These are phyloP conservation scores for Epirrhoe alternata DNA, from an alignment of 2,888 invertebrate genomes.

Conservation along the genomic window DNA sequence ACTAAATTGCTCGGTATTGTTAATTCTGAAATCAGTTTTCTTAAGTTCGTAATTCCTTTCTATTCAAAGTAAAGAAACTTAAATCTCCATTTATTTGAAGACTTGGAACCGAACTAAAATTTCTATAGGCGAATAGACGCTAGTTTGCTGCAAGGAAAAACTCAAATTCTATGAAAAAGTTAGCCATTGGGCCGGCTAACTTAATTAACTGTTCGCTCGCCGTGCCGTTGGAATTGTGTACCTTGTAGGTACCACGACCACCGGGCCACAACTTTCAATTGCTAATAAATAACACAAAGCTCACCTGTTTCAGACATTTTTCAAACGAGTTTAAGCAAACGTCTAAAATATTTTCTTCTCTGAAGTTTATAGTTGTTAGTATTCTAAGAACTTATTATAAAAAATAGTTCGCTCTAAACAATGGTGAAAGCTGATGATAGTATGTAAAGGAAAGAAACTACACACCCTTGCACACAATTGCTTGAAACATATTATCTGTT, in stretches of 20 bases:
- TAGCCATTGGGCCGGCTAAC: constrained; percentile 40
- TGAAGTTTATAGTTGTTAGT: neutral
- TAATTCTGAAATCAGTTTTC: constrained; percentile 13
- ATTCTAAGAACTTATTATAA: neutral
- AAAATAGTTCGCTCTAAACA: no score
- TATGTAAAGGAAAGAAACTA: no score
- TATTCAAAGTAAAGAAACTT: neutral
- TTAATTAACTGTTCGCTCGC: constrained; percentile 41
- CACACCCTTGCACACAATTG: no score
- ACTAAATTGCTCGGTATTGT: constrained; percentile 17
- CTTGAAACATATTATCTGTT: no score
- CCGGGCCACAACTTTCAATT: constrained; percentile 36
- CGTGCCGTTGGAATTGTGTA: constrained; percentile 33
- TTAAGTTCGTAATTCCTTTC: constrained; percentile 7
- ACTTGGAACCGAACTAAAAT: constrained; percentile 8
- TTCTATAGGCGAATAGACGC: constrained; percentile 2
- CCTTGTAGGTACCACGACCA: constrained; percentile 11
- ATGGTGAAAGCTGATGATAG: no score
- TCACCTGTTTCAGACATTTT: constrained; percentile 17
- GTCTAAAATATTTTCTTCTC: neutral
- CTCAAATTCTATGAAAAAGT: constrained; percentile 45
- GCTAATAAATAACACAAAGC: constrained; percentile 38
- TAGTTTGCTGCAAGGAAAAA: constrained; percentile 31
- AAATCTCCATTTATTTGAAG: constrained; percentile 1
- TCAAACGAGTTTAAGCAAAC: constrained; percentile 8